Evolutionary conservation across 92 coral and sea anemone genomes (phyloP), one percentile per base, ranked within the genome.

Genomic region (Bergia sp.): DNA sequence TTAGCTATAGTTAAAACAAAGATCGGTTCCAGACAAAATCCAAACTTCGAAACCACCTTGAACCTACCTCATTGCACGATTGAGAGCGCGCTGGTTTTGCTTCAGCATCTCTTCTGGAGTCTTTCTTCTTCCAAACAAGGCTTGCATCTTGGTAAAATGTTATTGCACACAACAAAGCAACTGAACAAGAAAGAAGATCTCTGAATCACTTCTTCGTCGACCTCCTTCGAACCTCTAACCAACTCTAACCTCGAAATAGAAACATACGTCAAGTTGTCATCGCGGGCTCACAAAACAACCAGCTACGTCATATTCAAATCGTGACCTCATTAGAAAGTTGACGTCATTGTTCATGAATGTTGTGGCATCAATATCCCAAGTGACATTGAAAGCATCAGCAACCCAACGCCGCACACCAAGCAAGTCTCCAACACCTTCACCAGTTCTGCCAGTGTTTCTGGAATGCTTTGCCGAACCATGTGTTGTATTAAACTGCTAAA

Each of bases 61-160:
- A 36, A 42, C 92, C 36, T 69, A 97, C 99, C 99, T 95, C 92
- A 95, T 97, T 53, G 98, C 99, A 58, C 98, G 93, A 49, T 92
- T 97, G 87, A 97, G 91, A 13, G 98, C 95, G 42, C 99, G 93
- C 81, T 97, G 99, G 69, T 97, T 92, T 85, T 97, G 97, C 79
- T 94, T 97, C 58, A 97, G 90, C 99, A 97, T 94, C 49, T 97
- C 95, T 44, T 97, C 99, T 84, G 99, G 99, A 45, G 99, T 95
- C 82, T 97, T 95, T 92, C 88, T 95, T 89, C 90, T 97, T 86
- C 99, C 99, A 86, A 97, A 97, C 61, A 97, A 91, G 89, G 90
- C 93, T 79, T 95, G 87, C 96, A 94, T 94, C 55, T 85, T 92
- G 92, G 74, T 23, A 71, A 84, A n/a, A 67, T 57, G 85, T 42